Evolutionary conservation across 2,797 vertebrate genomes (phyloP).

Genomic region (Squalus acanthias): DNA sequence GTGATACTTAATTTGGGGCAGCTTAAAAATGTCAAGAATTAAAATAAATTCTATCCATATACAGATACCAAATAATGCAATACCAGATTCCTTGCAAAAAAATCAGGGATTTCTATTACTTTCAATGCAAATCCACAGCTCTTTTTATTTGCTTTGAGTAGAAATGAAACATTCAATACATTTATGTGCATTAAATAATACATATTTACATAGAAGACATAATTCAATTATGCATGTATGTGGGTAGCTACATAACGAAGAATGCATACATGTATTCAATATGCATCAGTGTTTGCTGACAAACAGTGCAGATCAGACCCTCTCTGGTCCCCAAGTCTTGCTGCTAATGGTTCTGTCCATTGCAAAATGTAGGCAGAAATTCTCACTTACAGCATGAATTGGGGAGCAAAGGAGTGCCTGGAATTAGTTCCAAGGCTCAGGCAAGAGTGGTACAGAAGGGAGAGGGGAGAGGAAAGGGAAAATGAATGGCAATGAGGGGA

Average conservation of each 20-base stretch:
- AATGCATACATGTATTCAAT: not conserved
- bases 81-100: not conserved
- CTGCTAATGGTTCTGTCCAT: not conserved
- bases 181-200: not conserved
- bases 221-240: not conserved
- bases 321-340: not conserved
- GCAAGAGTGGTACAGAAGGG: constrained; percentile 35
- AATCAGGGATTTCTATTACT: not conserved
- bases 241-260: not conserved
- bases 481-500: constrained; percentile 14
- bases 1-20: not conserved
- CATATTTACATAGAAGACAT: not conserved
- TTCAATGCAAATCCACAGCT: not conserved
- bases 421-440: constrained; percentile 22
- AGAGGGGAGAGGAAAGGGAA: not conserved
- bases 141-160: constrained; percentile 23
- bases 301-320: not conserved
- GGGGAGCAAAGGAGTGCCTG: not conserved
- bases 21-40: not conserved
- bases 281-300: not conserved
- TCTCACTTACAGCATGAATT: not conserved
- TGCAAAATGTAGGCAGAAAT: not conserved
- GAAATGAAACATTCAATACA: not conserved
- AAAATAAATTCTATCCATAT: not conserved
- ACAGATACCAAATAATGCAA: not conserved